These are phyloP conservation scores for Acronicta psi DNA, from an alignment of 2,888 invertebrate species.

Conservation along the genomic window DNA sequence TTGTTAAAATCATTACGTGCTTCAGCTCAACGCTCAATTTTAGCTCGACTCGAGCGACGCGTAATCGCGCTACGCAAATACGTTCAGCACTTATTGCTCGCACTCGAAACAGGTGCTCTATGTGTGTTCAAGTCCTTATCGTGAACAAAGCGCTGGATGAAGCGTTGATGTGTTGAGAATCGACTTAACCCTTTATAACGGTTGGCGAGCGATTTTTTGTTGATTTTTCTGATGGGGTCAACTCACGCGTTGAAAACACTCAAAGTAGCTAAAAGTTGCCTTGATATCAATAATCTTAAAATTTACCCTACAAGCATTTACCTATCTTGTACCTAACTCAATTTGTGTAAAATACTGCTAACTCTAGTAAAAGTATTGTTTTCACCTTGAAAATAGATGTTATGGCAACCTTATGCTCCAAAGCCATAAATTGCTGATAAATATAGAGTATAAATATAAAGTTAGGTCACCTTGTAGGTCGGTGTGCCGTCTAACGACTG, in stretches of 20 bases:
- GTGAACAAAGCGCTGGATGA: conserved; percentile 78
- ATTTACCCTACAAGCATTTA: too few relatives aligned
- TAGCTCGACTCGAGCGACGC: conserved; percentile 68
- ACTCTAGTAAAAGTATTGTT: conserved; percentile 22
- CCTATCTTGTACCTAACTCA: too few relatives aligned
- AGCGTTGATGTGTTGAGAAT: conserved; percentile 65
- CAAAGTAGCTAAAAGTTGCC: not conserved
- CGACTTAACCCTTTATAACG: conserved; percentile 63
- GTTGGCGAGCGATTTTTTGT: conserved; percentile 40
- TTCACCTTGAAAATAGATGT: conserved; percentile 31
- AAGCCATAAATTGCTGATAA: conserved; percentile 36
- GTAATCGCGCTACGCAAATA: conserved; percentile 86
- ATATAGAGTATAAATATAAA: conserved; percentile 31
- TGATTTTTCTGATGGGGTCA: conserved; percentile 24
- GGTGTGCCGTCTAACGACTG: conserved; percentile 29
- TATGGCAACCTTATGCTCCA: conserved; percentile 25
- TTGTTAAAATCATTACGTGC: conserved; percentile 56
- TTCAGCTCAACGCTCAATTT: conserved; percentile 62
- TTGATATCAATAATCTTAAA: not conserved
- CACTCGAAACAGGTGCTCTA: conserved; percentile 80
- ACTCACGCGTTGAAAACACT: conserved; percentile 10
- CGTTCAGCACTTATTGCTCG: conserved; percentile 83
- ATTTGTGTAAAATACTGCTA: conserved; percentile 10
- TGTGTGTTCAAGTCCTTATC: conserved; percentile 78
- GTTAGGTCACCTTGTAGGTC: conserved; percentile 49